These are phyloP conservation scores for Sminthurides bifidus DNA, from an alignment of 1,140 invertebrate genomes.

Conservation along the genomic window DNA sequence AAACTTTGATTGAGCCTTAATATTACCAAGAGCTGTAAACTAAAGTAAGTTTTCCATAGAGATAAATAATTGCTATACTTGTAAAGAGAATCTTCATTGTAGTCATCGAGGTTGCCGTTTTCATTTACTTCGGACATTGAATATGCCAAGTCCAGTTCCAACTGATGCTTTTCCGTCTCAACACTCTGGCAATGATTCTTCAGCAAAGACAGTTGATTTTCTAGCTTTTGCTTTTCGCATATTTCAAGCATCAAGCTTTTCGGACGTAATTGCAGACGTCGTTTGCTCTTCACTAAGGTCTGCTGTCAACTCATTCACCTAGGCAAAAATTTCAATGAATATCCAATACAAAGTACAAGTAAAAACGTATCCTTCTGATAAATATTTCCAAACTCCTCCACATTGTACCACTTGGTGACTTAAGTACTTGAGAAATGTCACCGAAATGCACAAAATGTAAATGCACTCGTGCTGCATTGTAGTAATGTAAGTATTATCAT, in stretches of 20 bases:
- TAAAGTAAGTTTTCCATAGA: conserved; percentile 5
- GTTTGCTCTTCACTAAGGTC: conserved; percentile 84
- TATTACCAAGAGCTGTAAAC: neutral
- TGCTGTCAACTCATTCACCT: conserved; percentile 81
- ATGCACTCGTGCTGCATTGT: too few species aligned
- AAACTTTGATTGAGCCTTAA: conserved; percentile 1
- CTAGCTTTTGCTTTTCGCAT: conserved; percentile 38
- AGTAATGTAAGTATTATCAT: too few species aligned
- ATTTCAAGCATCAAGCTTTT: conserved; percentile 75
- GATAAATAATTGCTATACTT: conserved; percentile 19
- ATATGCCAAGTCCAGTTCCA: conserved; percentile 20
- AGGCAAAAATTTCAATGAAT: too few species aligned
- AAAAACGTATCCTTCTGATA: too few species aligned
- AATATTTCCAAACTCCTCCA: too few species aligned
- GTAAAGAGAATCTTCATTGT: conserved; percentile 24
- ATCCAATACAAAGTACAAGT: too few species aligned
- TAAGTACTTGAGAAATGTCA: too few species aligned
- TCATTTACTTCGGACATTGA: conserved; percentile 25
- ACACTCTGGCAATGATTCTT: conserved; percentile 20
- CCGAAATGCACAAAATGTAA: too few species aligned
- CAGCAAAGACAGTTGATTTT: conserved; percentile 13
- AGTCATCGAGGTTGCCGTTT: conserved; percentile 20
- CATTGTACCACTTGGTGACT: too few species aligned
- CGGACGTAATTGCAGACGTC: conserved; percentile 70
- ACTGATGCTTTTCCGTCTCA: conserved; percentile 25